Evolutionary conservation across 2,888 invertebrate genomes (phyloP), one percentile per base, ranked within the genome.

Genomic region (Spialia ferax): DNA sequence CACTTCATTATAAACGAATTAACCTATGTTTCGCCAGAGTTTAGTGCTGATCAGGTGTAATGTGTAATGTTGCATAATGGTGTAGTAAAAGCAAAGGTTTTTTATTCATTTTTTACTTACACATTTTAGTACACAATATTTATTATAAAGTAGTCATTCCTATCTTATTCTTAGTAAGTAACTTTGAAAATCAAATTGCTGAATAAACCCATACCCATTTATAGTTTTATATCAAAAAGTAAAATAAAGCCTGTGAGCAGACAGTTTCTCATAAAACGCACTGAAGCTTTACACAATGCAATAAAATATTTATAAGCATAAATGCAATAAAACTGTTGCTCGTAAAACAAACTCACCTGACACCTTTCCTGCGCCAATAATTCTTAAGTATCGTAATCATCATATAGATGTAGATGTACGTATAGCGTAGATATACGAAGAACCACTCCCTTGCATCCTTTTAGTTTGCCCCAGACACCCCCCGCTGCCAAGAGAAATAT

Each of bases 401-500:
- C 61, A 67, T 62, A 67, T 56, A 55, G 15, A 11, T 54, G 56
- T 57, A 66, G 57, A 72, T 63, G 68, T 56, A 50, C 48, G 50
- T 64, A 70, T 56, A 66, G 61, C 75, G 71, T 74, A 75, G 72
- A 73, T 73, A 75, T 75, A 73, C 73, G 69, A 72, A 76, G 77
- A 75, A 71, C 70, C 75, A 78, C 79, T 81, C 79, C 79, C 72
- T 80, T 73, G 81, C 81, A 81, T 84, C 82, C 77, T 82, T 81
- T 79, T 74, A 75, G 71, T 78, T 80, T 77, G 81, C 76, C 76
- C 79, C 85, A 84, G 87, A 83, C 86, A 85, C 90, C 90, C 86
- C 93, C 92, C 84, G 92, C 86, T 78, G 91, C 74, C 77, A 75
- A 71, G 71, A 82, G 84, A 87, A 80, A 88, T 86, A 89, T 87